Conservation (phyloP, 2,888 invertebrate genomes). For the Aporophyla nigra region DNA sequence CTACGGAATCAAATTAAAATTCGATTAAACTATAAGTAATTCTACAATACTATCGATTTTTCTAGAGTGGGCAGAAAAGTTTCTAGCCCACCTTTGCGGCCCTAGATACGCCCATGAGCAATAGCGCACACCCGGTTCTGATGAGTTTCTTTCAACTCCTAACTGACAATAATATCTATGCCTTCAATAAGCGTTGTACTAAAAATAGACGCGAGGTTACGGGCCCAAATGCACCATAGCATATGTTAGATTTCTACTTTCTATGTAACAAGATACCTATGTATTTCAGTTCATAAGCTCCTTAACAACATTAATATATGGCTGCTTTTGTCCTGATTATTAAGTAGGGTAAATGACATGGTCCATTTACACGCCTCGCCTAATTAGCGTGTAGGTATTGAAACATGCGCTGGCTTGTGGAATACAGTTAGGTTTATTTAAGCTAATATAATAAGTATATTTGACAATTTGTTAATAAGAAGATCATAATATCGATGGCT, state of each 20-base stretch:
- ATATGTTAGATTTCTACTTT: slow-evolving; percentile 79
- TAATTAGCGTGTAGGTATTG: neutral
- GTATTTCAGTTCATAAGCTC: slow-evolving; percentile 62
- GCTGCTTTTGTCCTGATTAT: slow-evolving; percentile 35
- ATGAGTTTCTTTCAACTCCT: slow-evolving; percentile 8
- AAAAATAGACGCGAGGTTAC: slow-evolving; percentile 61
- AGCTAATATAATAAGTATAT: neutral
- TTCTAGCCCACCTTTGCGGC: no score
- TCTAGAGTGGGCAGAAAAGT: no score
- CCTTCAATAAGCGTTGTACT: slow-evolving; percentile 53
- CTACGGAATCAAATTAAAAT: no score
- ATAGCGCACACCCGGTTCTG: slow-evolving; percentile 3
- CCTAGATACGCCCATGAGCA: neutral
- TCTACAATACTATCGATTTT: no score
- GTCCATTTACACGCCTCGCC: no score
- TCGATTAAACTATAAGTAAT: no score
- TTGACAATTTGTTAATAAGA: neutral
- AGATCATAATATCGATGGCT: no score
- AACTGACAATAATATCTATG: slow-evolving; percentile 47
- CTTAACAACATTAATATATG: slow-evolving; percentile 58
- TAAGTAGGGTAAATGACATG: slow-evolving; percentile 4
- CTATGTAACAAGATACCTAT: slow-evolving; percentile 68
- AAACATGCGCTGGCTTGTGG: neutral
- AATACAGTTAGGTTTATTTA: neutral
- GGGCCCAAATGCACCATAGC: slow-evolving; percentile 64